These are phyloP conservation scores for Cephus runcator DNA, from an alignment of 2,888 invertebrate species.

Conservation along the genomic window DNA sequence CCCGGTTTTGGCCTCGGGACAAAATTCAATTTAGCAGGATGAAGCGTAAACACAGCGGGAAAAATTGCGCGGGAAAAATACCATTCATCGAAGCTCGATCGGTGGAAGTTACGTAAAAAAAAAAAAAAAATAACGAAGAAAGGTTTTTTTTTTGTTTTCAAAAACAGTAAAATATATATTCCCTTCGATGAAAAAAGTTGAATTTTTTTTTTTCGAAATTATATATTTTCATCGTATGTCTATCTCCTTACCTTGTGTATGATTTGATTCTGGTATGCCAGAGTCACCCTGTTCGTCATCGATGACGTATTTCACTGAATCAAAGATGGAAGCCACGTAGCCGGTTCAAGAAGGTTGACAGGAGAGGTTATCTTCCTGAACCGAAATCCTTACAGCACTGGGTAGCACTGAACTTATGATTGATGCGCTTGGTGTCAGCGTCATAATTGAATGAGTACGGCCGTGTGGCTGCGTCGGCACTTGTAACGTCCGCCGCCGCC, in stretches of 20 bases:
- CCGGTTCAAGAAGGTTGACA: not conserved
- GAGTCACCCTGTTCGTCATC: not conserved
- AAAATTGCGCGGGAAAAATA: constrained; percentile 46
- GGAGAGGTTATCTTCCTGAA: not conserved
- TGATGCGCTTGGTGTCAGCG: constrained; percentile 59
- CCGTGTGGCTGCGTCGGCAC: constrained; percentile 45
- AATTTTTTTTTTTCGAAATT: not conserved
- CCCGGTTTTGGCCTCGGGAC: constrained; percentile 53
- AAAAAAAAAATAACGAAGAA: not conserved
- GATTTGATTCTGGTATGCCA: not conserved
- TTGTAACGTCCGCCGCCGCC: constrained; percentile 26
- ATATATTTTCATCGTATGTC: not conserved
- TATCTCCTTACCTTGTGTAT: not conserved
- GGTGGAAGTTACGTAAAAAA: not conserved
- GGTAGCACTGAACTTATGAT: constrained; percentile 42
- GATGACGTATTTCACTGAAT: not conserved
- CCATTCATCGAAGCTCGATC: constrained; percentile 29
- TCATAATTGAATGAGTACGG: constrained; percentile 62
- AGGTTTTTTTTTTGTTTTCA: not conserved
- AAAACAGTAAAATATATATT: too few relatives aligned
- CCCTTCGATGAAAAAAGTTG: not conserved
- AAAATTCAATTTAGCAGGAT: constrained; percentile 59
- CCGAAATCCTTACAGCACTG: not conserved
- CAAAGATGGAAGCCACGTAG: not conserved
- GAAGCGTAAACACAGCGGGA: constrained; percentile 53